phyloP scores from a whole-genome alignment of 1,140 invertebrate species.

The Cydia pomonella region DNA sequence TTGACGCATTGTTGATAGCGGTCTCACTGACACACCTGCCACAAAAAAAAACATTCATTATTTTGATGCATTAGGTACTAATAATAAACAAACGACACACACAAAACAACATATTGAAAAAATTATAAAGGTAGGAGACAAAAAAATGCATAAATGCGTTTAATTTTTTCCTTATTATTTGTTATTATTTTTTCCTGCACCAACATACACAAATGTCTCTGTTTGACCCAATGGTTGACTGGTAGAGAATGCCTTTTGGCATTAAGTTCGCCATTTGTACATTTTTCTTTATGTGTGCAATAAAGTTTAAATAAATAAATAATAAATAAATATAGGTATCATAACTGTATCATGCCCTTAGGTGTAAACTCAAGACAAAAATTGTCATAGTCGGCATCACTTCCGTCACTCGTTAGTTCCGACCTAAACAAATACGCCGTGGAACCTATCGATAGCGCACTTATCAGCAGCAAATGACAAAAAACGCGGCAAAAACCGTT shows the following conservation, averaged over 20 bases:
- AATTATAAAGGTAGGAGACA: background rate
- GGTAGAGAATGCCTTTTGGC: too few species aligned
- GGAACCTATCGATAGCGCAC: conserved; percentile 76
- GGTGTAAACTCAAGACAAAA: conserved; percentile 28
- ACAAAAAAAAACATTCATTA: conserved; percentile 42
- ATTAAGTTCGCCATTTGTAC: too few species aligned
- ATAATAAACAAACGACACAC: too few species aligned
- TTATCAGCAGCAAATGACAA: conserved; percentile 70
- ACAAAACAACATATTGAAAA: too few species aligned
- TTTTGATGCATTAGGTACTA: too few species aligned
- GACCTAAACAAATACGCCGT: conserved; percentile 70
- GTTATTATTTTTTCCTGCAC: too few species aligned
- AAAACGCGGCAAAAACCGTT: conserved; percentile 73
- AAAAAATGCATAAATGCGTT: background rate
- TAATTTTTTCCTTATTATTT: too few species aligned
- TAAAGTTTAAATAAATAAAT: too few species aligned
- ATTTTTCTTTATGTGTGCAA: too few species aligned
- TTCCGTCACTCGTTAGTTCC: conserved; percentile 65
- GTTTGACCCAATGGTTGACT: too few species aligned
- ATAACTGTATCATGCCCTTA: background rate
- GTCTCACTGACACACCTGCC: conserved; percentile 78
- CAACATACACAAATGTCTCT: too few species aligned
- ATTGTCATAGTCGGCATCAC: conserved; percentile 43
- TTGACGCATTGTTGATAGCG: conserved; percentile 76
- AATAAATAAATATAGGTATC: background rate